Evolutionary conservation across 2,113 vertebrate genomes (phyloP), one percentile per base, ranked within the genome.

Genomic region (Spea bombifrons): DNA sequence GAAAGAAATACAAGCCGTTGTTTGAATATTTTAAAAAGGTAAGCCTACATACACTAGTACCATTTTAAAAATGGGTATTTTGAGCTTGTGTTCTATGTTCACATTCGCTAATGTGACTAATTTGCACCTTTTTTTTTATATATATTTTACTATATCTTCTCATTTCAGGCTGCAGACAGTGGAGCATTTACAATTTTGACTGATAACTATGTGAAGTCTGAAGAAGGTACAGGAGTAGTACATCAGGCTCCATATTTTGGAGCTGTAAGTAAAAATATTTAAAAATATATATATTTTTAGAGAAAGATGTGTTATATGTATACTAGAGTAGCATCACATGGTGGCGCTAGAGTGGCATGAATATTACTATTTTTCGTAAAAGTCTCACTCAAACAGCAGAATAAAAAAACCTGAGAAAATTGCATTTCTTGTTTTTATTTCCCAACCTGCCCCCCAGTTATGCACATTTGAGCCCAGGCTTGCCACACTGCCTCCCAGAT

Each of bases 171-270:
- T 81, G 92, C 83, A 77, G 92, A 94, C 67, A 90, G 65, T 1
- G 97, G 96, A 66, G 97, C 97, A 3, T 99, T 98, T 88, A 87
- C 91, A 10, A 94, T 99, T 67, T 83, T 98, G 47, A 85, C 84
- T 0, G 97, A 99, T 88, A 91, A 86, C 84, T 99, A 99, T 0
- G 97, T 99, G 83, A 95, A 90, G 79, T 96, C 97, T 82, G 97
- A 99, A 74, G 97, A 98, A 77, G 96, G 97, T 72, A 98, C 97
- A 0, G 97, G 97, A 15, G 91, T 99, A 12, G 96, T 99, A 46
- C 97, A 98, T 86, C 97, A 98, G 88, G 96, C 97, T 10, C 97
- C 97, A 0, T 98, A 98, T 87, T 99, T 99, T 78, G 97, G 97
- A 86, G 95, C 95, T 87, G 96, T 99, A 87, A 96, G 97, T 96